phyloP scores from a whole-genome alignment of 2,113 vertebrate species.

The Cephalopterus ornatus region DNA sequence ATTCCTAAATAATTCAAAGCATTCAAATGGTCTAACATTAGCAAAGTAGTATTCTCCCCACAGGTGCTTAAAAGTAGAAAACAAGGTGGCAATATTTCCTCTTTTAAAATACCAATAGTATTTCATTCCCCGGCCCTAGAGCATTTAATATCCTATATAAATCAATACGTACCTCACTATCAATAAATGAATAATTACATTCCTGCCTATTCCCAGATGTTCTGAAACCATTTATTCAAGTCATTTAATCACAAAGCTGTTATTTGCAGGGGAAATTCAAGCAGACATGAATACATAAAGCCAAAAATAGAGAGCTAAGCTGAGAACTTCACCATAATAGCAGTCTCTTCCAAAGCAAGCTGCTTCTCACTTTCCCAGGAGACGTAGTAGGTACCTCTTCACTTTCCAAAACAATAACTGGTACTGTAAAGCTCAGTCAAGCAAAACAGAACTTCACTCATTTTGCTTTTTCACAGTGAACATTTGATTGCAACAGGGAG shows the following conservation, averaged over 20 bases:
- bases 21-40: not conserved
- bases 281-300: not conserved
- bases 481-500: not conserved
- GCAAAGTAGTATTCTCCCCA: not conserved
- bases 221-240: slow-evolving; percentile 16
- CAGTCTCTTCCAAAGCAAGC: not conserved
- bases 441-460: slow-evolving; percentile 22
- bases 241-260: slow-evolving; percentile 33
- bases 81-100: not conserved
- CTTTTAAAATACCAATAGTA: not conserved
- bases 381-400: not conserved
- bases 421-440: not conserved
- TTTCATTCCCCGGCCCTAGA: not conserved
- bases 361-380: slow-evolving; percentile 36
- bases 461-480: not conserved
- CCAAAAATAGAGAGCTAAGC: slow-evolving; percentile 9
- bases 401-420: slow-evolving; percentile 38
- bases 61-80: not conserved
- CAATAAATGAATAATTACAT: slow-evolving; percentile 49
- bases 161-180: slow-evolving; percentile 8
- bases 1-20: slow-evolving; percentile 40
- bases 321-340: not conserved
- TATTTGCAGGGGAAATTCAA: slow-evolving; percentile 41
- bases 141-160: not conserved
- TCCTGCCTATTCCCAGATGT: not conserved